Evolutionary conservation across 2,113 vertebrate species (phyloP).

Genomic region (Festucalex cinctus): DNA sequence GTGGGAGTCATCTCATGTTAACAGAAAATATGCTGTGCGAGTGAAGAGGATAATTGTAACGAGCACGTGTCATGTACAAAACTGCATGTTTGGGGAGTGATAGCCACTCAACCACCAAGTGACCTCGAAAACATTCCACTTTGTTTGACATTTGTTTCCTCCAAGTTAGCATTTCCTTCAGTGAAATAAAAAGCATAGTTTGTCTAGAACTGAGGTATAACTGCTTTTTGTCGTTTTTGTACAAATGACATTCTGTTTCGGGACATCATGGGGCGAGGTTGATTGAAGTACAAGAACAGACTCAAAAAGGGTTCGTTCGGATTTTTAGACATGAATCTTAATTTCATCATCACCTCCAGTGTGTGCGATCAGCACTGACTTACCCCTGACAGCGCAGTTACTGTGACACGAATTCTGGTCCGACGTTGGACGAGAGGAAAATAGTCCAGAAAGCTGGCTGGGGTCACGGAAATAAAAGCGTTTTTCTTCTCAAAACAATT

Average conservation of each 20-base stretch:
- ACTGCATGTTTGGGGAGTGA: neutral
- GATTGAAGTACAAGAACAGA: neutral
- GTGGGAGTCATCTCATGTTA: no score
- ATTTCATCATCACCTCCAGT: no score
- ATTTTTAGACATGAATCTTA: no score
- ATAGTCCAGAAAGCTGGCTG: no score
- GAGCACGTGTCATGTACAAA: neutral
- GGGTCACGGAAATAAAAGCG: no score
- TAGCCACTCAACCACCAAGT: neutral
- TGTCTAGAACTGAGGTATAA: slow-evolving; percentile 6
- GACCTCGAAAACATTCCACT: neutral
- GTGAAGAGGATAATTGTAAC: neutral
- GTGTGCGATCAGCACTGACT: no score
- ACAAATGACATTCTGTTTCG: neutral
- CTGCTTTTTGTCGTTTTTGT: slow-evolving; percentile 9
- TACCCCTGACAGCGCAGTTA: no score
- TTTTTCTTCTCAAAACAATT: no score
- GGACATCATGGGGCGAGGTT: slow-evolving; percentile 11
- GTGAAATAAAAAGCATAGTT: slow-evolving; percentile 11
- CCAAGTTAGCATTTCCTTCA: neutral
- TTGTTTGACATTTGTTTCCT: neutral
- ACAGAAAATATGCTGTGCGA: neutral
- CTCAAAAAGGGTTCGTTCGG: no score
- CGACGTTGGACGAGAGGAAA: no score
- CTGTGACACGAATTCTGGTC: no score